A percentile compares a stretch with the other conserved stretches of the same genome.
These are phyloP conservation scores for Pseudoips prasinana DNA, from an alignment of 2,888 invertebrate genomes.

Conservation along the genomic window DNA sequence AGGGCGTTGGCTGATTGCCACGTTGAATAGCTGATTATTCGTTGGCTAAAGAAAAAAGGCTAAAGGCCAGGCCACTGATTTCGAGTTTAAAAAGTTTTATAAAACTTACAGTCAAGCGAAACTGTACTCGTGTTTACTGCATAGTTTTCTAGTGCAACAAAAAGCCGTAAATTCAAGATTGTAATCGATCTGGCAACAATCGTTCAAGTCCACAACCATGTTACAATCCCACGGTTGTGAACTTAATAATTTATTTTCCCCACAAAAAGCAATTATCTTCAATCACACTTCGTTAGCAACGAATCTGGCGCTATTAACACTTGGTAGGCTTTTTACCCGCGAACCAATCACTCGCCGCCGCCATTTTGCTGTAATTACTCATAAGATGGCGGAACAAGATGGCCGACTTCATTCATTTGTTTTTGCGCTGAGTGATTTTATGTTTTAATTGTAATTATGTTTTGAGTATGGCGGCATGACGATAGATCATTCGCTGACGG, in stretches of 20 bases:
- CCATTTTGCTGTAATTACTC: slow-evolving; percentile 65
- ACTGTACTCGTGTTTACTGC: no score
- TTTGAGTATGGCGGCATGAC: slow-evolving; percentile 17
- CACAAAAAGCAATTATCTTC: slow-evolving; percentile 56
- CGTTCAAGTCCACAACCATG: slow-evolving; percentile 7
- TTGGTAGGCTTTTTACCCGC: slow-evolving; percentile 59
- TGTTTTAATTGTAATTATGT: slow-evolving; percentile 33
- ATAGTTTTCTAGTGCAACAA: slow-evolving; percentile 7
- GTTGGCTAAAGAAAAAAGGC: no score
- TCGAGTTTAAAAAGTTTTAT: no score
- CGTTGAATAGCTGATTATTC: no score
- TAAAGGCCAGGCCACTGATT: no score
- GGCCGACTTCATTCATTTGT: slow-evolving; percentile 50
- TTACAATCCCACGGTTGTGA: slow-evolving; percentile 36
- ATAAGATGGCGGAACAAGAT: slow-evolving; percentile 64
- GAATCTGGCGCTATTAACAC: slow-evolving; percentile 72
- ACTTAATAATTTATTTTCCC: slow-evolving; percentile 35
- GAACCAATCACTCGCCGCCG: slow-evolving; percentile 51
- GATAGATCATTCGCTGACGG: slow-evolving; percentile 23
- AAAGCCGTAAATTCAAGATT: slow-evolving; percentile 22
- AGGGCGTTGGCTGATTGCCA: no score
- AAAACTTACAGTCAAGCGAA: no score
- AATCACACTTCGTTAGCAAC: slow-evolving; percentile 66
- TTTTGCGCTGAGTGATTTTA: slow-evolving; percentile 48
- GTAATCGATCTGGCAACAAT: slow-evolving; percentile 28